Evolutionary conservation across 1,140 invertebrate genomes (phyloP).

Genomic region (Caerostris darwini): DNA sequence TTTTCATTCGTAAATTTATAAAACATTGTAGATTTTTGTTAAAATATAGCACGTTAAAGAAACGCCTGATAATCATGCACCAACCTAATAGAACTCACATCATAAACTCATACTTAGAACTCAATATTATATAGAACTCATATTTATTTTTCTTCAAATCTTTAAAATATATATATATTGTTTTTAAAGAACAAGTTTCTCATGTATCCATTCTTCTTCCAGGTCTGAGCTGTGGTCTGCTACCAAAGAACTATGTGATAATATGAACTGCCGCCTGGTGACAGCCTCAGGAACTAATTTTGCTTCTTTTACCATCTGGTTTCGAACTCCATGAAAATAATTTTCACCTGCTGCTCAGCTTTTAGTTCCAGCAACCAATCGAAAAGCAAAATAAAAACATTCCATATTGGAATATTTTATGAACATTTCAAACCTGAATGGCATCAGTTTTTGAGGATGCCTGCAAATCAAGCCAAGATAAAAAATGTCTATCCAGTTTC

Average conservation of each 20-base stretch:
- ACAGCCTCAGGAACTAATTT: background rate
- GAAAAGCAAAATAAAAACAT: background rate
- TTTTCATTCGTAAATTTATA: too few relatives aligned
- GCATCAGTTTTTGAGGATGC: background rate
- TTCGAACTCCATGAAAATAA: background rate
- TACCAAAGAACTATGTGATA: slow-evolving; percentile 32
- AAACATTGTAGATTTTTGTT: background rate
- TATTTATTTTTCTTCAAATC: background rate
- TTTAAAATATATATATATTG: background rate
- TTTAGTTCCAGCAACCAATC: background rate
- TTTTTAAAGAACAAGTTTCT: background rate
- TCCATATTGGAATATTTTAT: background rate
- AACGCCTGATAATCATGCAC: too few relatives aligned
- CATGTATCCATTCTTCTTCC: background rate
- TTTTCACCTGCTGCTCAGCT: background rate
- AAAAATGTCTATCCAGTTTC: background rate
- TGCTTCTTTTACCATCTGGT: slow-evolving; percentile 11
- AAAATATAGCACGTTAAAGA: background rate
- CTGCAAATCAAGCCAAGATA: background rate
- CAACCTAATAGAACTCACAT: too few relatives aligned
- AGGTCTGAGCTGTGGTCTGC: slow-evolving; percentile 1
- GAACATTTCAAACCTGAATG: background rate
- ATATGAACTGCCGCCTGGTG: background rate
- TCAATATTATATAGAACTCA: too few relatives aligned
- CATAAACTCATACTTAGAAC: too few relatives aligned